Conservation (phyloP, 2,797 vertebrate genomes). For the Sebastes cheni region DNA sequence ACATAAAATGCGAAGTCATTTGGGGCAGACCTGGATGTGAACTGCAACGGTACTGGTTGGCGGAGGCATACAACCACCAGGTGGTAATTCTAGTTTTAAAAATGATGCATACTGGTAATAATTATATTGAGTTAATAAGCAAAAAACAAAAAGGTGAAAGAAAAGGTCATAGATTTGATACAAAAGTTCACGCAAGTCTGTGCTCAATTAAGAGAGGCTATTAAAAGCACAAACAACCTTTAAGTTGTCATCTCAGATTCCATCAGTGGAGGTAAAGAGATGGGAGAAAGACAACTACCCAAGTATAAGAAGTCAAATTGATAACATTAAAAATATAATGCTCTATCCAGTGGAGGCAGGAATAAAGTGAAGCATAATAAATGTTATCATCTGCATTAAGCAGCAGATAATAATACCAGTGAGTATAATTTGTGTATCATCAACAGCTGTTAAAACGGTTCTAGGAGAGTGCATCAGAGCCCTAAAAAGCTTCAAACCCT, state of each 20-base stretch:
- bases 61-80: background rate
- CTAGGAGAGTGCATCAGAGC: constrained; percentile 9
- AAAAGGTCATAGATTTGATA: background rate
- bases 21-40: background rate
- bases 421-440: constrained; percentile 15
- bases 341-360: background rate
- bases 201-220: background rate
- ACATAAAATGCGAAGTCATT: background rate
- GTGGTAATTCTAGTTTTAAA: background rate
- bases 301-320: background rate
- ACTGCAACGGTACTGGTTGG: background rate
- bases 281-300: background rate
- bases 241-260: background rate
- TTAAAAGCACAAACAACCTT: background rate
- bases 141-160: background rate
- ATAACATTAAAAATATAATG: background rate
- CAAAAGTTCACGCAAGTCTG: background rate
- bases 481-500: constrained; percentile 42
- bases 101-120: background rate
- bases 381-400: background rate
- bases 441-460: constrained; percentile 37
- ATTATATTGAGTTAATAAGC: background rate
- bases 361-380: background rate
- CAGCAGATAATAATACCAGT: constrained; percentile 9
- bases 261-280: background rate